A percentile compares a stretch with the other conserved stretches of the same genome.
Evolutionary conservation across 2,888 invertebrate genomes (phyloP).

Genomic region (Lottia gigantea): DNA sequence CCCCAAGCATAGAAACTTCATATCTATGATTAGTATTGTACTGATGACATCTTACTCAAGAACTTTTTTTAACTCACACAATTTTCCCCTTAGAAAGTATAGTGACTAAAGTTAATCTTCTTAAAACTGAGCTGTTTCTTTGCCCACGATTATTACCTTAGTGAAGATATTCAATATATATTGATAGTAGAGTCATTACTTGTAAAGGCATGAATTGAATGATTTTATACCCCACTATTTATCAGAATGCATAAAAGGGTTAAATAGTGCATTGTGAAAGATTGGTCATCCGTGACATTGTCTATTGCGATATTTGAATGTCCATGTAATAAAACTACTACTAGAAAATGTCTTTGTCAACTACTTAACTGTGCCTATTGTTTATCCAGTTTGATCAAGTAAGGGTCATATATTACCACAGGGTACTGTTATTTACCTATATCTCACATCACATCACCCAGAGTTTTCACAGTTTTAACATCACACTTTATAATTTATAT

Average conservation of each 20-base stretch:
- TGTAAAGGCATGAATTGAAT: too few species aligned
- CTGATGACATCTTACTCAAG: too few species aligned
- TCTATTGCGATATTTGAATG: constrained; percentile 8
- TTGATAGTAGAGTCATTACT: too few species aligned
- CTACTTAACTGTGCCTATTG: background rate
- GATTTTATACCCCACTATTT: too few species aligned
- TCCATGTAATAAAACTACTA: constrained; percentile 4
- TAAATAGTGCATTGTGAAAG: constrained; percentile 6
- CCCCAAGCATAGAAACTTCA: too few species aligned
- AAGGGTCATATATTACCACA: background rate
- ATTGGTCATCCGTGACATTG: background rate
- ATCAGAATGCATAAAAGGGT: background rate
- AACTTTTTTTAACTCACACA: too few species aligned
- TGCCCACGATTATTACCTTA: too few species aligned
- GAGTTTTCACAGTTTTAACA: background rate
- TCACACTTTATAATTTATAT: background rate
- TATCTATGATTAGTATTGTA: too few species aligned
- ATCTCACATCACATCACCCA: background rate
- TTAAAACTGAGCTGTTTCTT: too few species aligned
- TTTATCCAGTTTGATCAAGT: background rate
- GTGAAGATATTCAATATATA: too few species aligned
- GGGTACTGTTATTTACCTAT: background rate
- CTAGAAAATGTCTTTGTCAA: constrained; percentile 3
- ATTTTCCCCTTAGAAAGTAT: too few species aligned
- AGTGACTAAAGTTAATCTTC: too few species aligned